phyloP scores from a whole-genome alignment of 2,888 invertebrate species.

The Caenorhabditis imperialis region DNA sequence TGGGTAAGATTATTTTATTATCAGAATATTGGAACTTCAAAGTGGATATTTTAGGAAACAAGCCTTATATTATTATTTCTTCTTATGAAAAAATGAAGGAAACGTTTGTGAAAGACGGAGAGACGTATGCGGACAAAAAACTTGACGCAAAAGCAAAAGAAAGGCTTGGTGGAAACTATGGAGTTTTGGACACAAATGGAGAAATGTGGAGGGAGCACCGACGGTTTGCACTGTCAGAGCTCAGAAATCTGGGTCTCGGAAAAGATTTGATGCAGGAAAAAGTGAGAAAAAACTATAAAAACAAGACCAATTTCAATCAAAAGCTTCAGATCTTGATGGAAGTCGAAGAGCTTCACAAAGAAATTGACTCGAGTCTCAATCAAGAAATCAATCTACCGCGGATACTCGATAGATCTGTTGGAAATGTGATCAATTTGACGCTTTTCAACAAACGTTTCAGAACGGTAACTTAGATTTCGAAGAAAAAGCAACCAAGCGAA shows the following conservation, averaged over 20 bases:
- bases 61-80: slow-evolving; percentile 22
- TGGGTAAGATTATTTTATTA: slow-evolving; percentile 21
- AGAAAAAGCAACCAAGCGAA: too few species aligned
- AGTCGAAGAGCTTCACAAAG: slow-evolving; percentile 19
- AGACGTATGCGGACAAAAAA: slow-evolving; percentile 27
- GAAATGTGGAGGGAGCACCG: slow-evolving; percentile 38
- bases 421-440: slow-evolving; percentile 47
- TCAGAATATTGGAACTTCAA: too few species aligned
- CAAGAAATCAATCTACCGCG: slow-evolving; percentile 9
- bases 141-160: slow-evolving; percentile 3
- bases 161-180: neutral
- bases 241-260: slow-evolving; percentile 35
- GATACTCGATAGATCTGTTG: slow-evolving; percentile 37
- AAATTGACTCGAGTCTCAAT: slow-evolving; percentile 7
- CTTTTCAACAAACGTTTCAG: slow-evolving; percentile 25
- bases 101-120: slow-evolving; percentile 49
- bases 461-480: slow-evolving; percentile 5
- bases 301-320: too few species aligned
- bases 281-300: neutral
- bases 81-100: slow-evolving; percentile 44
- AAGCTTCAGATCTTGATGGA: slow-evolving; percentile 32
- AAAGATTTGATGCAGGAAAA: slow-evolving; percentile 24
- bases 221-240: slow-evolving; percentile 16
- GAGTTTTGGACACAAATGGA: slow-evolving; percentile 25
- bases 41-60: slow-evolving; percentile 16